Percentiles rank a stretch among this genome's conserved stretches.
Conservation (phyloP, 2,888 invertebrate genomes). For the Trachelus stipa region DNA sequence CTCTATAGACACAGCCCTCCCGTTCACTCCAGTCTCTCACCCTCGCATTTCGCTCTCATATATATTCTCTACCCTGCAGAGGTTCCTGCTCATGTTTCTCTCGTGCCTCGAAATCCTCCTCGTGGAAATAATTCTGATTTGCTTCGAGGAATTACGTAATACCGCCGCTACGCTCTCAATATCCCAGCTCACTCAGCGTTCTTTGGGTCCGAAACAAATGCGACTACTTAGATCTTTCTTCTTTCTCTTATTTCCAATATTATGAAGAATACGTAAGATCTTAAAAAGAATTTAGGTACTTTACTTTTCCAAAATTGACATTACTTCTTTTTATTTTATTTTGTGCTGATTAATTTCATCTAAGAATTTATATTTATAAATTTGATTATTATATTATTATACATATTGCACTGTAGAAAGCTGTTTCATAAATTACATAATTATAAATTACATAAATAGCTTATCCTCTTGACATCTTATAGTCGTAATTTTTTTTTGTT, state of each 20-base stretch:
- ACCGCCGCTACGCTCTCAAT: neutral
- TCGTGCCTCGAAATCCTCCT: slow-evolving; percentile 7
- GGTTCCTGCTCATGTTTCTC: neutral
- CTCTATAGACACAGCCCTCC: slow-evolving; percentile 1
- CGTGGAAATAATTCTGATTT: slow-evolving; percentile 7
- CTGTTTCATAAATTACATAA: too few relatives aligned
- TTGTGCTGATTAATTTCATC: too few relatives aligned
- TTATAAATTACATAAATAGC: too few relatives aligned
- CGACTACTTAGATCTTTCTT: neutral
- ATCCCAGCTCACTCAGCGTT: neutral
- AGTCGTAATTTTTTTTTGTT: too few relatives aligned
- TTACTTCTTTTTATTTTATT: too few relatives aligned
- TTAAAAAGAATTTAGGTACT: neutral
- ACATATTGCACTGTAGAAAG: too few relatives aligned
- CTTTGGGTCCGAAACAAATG: neutral
- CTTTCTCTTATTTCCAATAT: neutral
- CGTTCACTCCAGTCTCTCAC: neutral
- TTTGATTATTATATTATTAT: too few relatives aligned
- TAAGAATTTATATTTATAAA: too few relatives aligned
- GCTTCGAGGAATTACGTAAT: slow-evolving; percentile 8
- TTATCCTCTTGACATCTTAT: too few relatives aligned
- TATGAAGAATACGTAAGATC: neutral
- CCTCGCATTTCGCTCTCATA: neutral
- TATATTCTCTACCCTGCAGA: neutral
- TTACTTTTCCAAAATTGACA: neutral